Evolutionary conservation across 2,113 vertebrate species (phyloP), one percentile per base, ranked within the genome.

Genomic region (Dasyprocta punctata): DNA sequence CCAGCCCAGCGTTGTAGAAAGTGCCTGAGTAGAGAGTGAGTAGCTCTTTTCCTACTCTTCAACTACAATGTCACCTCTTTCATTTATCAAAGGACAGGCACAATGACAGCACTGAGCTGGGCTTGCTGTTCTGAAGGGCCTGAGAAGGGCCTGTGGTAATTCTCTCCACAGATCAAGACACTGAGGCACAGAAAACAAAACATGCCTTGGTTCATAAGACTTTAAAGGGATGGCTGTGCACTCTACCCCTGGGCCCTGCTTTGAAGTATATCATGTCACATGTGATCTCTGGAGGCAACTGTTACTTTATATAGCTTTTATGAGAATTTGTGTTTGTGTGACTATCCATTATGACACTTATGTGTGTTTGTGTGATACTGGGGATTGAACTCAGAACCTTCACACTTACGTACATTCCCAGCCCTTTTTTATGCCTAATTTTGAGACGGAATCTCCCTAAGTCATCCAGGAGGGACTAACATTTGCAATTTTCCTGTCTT

Each of bases 11-110:
- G 20, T 71, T 78, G 38, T 11, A 38, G 52, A 89, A 75, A 33
- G 26, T 7, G 11, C 19, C 22, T 30, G 30, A 36, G 20, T 7
- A 17, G 1, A 8, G 47, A 56, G 47, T n/a, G 10, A 69, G 20
- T 33, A 69, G 47, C 7, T 22, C 14, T 13, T 10, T 41, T 89
- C 87, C 54, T 26, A 4, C 22, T n/a, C 41, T 17, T 5, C 12
- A 36, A 2, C 17, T 2, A 6, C n/a, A 13, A 9, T 28, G 5
- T 33, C 2, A 44, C 4, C 61, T 20, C 26, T 44, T 22, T 4
- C 26, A 4, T 20, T 58, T 26, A 69, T 38, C 61, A 81, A 3
- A 19, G 56, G 30, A 89, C 26, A 24, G 71, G 8, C 16, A 47
- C 20, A 13, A 9, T 44, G 41, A 36, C 6, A 33, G 3, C 28